phyloP scores from a whole-genome alignment of 2,797 vertebrate species.

The Anguilla megastoma region DNA sequence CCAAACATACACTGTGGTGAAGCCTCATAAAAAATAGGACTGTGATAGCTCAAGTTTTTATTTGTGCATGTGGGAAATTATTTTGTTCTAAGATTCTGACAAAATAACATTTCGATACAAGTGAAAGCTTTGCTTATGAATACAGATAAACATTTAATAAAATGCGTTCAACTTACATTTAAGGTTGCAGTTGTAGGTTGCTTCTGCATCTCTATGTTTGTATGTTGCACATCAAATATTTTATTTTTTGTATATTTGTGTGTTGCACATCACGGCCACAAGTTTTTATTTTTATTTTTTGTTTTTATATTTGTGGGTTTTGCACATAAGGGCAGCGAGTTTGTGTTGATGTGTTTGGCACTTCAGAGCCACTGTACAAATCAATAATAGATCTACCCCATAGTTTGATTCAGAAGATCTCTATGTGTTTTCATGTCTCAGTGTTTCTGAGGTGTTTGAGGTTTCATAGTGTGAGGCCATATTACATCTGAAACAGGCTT shows the following conservation, averaged over 20 bases:
- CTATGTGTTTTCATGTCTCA: neutral
- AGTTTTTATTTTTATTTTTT: neutral
- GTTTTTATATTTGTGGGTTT: neutral
- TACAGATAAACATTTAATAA: neutral
- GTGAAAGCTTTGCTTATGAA: neutral
- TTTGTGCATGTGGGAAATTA: neutral
- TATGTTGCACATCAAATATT: neutral
- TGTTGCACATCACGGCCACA: neutral
- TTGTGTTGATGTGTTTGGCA: neutral
- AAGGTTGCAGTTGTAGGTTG: neutral
- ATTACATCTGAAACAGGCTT: neutral
- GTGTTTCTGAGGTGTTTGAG: neutral
- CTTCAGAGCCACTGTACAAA: neutral
- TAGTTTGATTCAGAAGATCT: neutral
- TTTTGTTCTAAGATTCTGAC: neutral
- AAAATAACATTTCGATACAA: neutral
- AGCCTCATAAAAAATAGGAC: neutral
- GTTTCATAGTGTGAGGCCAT: conserved; percentile 3
- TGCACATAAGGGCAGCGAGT: neutral
- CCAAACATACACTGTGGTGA: neutral
- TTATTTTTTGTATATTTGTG: too few species aligned
- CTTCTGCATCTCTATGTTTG: too few species aligned
- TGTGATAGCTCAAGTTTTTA: neutral
- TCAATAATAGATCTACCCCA: neutral
- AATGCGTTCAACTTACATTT: neutral